Evolutionary conservation across 2,888 invertebrate genomes (phyloP).

Genomic region (Podotricha telesiphe): DNA sequence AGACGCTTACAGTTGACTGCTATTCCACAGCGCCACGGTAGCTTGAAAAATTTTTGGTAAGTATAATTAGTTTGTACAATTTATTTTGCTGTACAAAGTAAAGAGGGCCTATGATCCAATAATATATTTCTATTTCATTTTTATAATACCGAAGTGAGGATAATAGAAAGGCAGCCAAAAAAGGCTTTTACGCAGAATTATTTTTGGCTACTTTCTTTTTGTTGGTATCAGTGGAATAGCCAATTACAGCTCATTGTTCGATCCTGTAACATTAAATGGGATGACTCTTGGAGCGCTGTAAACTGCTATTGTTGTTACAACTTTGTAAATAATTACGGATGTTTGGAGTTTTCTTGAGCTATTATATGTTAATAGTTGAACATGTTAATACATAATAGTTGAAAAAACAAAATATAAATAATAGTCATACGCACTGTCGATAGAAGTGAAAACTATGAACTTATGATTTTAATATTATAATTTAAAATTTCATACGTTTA

Average conservation of each 20-base stretch:
- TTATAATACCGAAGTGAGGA: conserved; percentile 20
- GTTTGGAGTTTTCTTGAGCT: background rate
- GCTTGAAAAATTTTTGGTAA: background rate
- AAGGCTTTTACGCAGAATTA: conserved; percentile 18
- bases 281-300: conserved; percentile 20
- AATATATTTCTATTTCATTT: conserved; percentile 23
- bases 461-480: too few relatives aligned
- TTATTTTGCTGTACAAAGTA: background rate
- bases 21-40: too few relatives aligned
- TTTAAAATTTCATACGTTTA: too few relatives aligned
- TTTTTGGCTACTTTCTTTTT: conserved; percentile 26
- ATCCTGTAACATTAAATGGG: conserved; percentile 18
- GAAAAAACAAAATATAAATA: too few relatives aligned
- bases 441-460: too few relatives aligned
- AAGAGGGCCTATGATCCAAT: background rate
- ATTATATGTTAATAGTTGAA: too few relatives aligned
- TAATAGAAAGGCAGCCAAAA: conserved; percentile 6
- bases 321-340: background rate
- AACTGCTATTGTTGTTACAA: conserved; percentile 26
- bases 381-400: too few relatives aligned
- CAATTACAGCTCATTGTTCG: conserved; percentile 34
- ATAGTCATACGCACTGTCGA: too few relatives aligned
- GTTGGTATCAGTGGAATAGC: conserved; percentile 26
- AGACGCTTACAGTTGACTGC: too few relatives aligned
- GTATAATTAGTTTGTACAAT: background rate